phyloP scores from a whole-genome alignment of 2,113 vertebrate genomes.

The Platichthys stellatus region DNA sequence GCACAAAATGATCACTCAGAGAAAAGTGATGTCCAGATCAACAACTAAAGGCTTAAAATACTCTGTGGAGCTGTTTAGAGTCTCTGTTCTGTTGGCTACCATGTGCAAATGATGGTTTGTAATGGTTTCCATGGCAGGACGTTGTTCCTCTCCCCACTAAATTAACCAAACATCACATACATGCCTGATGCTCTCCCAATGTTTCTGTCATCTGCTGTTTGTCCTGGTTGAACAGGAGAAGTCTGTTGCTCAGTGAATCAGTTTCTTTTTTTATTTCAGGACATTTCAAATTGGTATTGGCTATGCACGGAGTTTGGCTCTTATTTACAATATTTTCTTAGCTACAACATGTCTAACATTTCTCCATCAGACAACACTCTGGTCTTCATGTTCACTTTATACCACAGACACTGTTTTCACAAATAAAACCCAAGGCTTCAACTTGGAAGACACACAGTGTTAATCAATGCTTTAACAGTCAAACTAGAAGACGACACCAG shows the following conservation, averaged over 20 bases:
- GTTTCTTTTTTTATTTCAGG: not conserved
- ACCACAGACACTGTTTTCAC: not conserved
- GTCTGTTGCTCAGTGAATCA: too few relatives aligned
- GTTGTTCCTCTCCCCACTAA: too few relatives aligned
- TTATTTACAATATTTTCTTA: not conserved
- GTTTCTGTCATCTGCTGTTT: too few relatives aligned
- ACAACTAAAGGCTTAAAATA: too few relatives aligned
- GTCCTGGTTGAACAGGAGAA: too few relatives aligned
- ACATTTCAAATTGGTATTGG: not conserved
- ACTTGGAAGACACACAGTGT: not conserved
- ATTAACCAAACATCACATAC: not conserved
- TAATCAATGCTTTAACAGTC: not conserved
- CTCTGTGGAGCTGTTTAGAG: too few relatives aligned
- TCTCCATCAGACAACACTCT: not conserved
- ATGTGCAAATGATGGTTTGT: too few relatives aligned
- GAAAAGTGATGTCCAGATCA: too few relatives aligned
- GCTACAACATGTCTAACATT: not conserved
- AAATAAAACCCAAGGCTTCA: not conserved
- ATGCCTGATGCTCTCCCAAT: not conserved
- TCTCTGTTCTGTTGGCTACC: too few relatives aligned
- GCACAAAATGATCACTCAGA: not conserved
- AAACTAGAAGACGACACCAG: not conserved
- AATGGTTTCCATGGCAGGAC: too few relatives aligned
- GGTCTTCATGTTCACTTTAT: not conserved
- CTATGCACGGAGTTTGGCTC: not conserved